Conservation (phyloP, 2,113 vertebrate species). For the zebrafish (Danio rerio) region GRCz12tu NC_133181.1:33504501-33505000, state of each 20-base stretch:
- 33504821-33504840: too few relatives aligned
- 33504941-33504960: background rate
- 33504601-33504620: background rate
- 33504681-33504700: background rate
- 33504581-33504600: background rate
- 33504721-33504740: too few relatives aligned
- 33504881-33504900: too few relatives aligned
- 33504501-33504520: constrained; percentile 3
- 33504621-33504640: background rate
- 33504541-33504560: background rate
- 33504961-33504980: background rate
- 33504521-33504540: background rate
- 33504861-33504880: too few relatives aligned
- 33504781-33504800: too few relatives aligned
- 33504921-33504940: background rate
- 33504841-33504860: too few relatives aligned
- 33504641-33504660: background rate
- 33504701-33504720: too few relatives aligned
- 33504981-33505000: background rate
- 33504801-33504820: too few relatives aligned
- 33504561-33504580: background rate
- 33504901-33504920: too few relatives aligned
- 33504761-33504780: too few relatives aligned
- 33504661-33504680: background rate
- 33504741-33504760: too few relatives aligned